phyloP scores from a whole-genome alignment of 1,140 invertebrate genomes.

The Zelostemma sp. region DNA sequence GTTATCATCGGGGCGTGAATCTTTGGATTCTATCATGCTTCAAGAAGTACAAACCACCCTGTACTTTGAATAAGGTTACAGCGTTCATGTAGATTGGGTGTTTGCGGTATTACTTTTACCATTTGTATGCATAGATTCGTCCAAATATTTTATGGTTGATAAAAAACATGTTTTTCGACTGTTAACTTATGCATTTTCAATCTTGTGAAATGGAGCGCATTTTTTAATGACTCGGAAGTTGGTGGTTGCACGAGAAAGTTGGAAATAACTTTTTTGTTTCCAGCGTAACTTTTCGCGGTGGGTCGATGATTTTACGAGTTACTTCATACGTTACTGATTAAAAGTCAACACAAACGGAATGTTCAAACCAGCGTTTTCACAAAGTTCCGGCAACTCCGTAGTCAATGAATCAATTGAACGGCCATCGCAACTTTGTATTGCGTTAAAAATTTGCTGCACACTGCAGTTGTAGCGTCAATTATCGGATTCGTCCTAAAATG shows the following conservation, averaged over 20 bases:
- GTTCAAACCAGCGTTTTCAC: too few species aligned
- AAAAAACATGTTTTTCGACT: neutral
- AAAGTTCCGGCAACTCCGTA: neutral
- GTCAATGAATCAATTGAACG: neutral
- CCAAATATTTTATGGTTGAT: too few species aligned
- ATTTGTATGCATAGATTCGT: too few species aligned
- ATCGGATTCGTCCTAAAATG: neutral
- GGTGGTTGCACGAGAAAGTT: too few species aligned
- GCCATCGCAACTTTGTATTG: neutral
- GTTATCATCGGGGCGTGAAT: neutral
- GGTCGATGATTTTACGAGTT: too few species aligned
- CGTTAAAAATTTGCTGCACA: neutral
- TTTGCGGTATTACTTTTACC: neutral
- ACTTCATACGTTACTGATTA: too few species aligned
- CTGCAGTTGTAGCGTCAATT: neutral
- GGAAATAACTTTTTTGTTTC: too few species aligned
- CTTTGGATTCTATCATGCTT: neutral
- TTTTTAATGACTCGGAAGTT: too few species aligned
- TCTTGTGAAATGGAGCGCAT: too few species aligned
- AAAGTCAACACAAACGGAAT: too few species aligned
- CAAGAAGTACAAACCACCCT: constrained; percentile 5
- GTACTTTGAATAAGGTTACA: neutral
- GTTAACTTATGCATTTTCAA: neutral
- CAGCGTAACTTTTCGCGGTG: too few species aligned
- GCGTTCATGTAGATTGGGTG: neutral